Evolutionary conservation across 2,888 invertebrate species (phyloP).

Genomic region (Cryptocephalus primarius): DNA sequence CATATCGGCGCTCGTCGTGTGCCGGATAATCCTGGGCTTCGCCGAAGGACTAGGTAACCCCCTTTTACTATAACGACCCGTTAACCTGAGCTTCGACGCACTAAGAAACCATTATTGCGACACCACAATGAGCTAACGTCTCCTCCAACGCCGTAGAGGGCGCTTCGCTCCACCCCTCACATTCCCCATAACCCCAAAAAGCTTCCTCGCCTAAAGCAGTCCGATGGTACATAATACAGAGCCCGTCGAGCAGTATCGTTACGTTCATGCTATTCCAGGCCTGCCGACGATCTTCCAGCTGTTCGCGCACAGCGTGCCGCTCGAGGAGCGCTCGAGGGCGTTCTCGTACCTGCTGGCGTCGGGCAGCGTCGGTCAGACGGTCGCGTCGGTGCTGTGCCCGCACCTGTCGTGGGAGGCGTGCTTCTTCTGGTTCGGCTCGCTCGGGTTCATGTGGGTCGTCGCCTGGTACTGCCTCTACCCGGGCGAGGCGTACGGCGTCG

Average conservation of each 20-base stretch:
- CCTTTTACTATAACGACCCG: too few species aligned
- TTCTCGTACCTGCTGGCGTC: conserved; percentile 63
- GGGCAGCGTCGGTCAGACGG: conserved; percentile 65
- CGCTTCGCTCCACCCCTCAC: too few species aligned
- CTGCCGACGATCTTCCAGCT: conserved; percentile 66
- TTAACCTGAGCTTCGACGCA: too few species aligned
- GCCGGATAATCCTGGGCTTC: conserved; percentile 56
- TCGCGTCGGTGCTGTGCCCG: conserved; percentile 61
- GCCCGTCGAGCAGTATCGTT: too few species aligned
- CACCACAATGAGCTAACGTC: too few species aligned
- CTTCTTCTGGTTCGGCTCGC: conserved; percentile 56
- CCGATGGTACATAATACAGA: too few species aligned
- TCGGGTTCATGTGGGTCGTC: conserved; percentile 57
- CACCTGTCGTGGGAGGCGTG: conserved; percentile 55
- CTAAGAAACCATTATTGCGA: too few species aligned
- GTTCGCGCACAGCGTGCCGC: conserved; percentile 59
- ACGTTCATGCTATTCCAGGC: conserved; percentile 36
- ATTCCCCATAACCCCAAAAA: too few species aligned
- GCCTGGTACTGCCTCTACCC: conserved; percentile 54
- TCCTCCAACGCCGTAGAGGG: too few species aligned
- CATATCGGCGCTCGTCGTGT: conserved; percentile 48
- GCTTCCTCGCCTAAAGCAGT: too few species aligned
- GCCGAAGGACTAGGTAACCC: conserved; percentile 60
- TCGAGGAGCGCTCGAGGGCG: conserved; percentile 59
- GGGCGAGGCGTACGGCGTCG: conserved; percentile 36